Evolutionary conservation across 2,888 invertebrate species (phyloP), one percentile per base, ranked within the genome.

Genomic region (Lithophane ornitopus): DNA sequence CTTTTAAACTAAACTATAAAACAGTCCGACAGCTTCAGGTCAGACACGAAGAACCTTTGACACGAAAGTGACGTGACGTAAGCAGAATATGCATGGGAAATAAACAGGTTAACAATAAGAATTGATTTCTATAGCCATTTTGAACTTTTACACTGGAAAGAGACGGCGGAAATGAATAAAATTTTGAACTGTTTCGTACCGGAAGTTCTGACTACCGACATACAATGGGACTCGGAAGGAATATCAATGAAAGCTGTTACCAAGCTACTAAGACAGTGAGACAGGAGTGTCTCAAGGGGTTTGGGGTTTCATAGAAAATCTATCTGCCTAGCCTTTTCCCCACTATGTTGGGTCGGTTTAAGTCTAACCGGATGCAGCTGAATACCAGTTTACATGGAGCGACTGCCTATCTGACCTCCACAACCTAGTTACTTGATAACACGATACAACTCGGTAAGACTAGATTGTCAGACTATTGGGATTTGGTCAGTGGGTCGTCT

Each of bases 21-120:
- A 59, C 8, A 58, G 41, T 56, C 59, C 39, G 41, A 66, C 46
- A 74, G 63, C 41, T 71, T 54, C 61, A 70, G 70, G 70, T 61
- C 39, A 49, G 52, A 22, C 41, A 70, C 44, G 62, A 75, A 74
- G 77, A 79, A 85, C 75, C 78, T 87, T 81, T 76, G 70, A 28
- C 63, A 70, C 22, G 16, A 61, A 72, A 62, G 46, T 81, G 58
- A 71, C 72, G 62, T 74, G 41, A 71, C 44, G 16, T 65, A 63
- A 58, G 54, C 62, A 28, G 58, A 69, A 79, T 77, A 68, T 28
- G 54, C 59, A 58, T 61, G n/a, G 61, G 80, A 70, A 77, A 49
- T 34, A 65, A 19, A 26, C 41, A 69, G 49, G 77, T 22, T 58
- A 70, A 28, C 52, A 70, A 44, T 66, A 66, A 61, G 14, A 61